Conservation (phyloP, 1,140 invertebrate genomes). For the Drosophila mojavensis region DNA sequence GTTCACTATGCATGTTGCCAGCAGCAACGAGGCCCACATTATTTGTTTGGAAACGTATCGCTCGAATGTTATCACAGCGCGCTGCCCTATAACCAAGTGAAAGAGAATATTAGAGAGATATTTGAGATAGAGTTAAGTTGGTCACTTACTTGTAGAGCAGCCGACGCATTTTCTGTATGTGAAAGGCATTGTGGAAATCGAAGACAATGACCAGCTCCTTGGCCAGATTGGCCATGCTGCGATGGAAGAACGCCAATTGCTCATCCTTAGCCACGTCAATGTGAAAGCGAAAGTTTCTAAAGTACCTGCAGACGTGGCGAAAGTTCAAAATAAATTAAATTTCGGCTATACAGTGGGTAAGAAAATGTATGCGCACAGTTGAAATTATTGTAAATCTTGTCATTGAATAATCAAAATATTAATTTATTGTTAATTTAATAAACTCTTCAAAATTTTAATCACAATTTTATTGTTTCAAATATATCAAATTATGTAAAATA, state of each 20-base stretch:
- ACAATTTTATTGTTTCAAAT: too few species aligned
- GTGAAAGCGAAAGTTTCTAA: slow-evolving; percentile 79
- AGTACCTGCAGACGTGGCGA: slow-evolving; percentile 63
- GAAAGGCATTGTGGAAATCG: slow-evolving; percentile 78
- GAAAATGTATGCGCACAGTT: too few species aligned
- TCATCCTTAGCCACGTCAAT: slow-evolving; percentile 74
- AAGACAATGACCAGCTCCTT: slow-evolving; percentile 75
- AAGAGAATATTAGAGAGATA: neutral
- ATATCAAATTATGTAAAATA: too few species aligned
- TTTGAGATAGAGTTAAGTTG: too few species aligned
- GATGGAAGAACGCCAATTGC: slow-evolving; percentile 76
- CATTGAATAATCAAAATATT: too few species aligned
- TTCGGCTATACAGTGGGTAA: too few species aligned
- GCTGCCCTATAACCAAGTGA: slow-evolving; percentile 58
- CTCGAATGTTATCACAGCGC: slow-evolving; percentile 79
- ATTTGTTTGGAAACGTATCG: slow-evolving; percentile 77
- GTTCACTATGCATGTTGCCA: slow-evolving; percentile 71
- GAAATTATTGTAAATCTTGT: too few species aligned
- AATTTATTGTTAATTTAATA: too few species aligned
- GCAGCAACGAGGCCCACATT: slow-evolving; percentile 70
- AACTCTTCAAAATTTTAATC: too few species aligned
- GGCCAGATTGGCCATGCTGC: slow-evolving; percentile 67
- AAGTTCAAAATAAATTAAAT: slow-evolving; percentile 20
- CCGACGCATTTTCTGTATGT: slow-evolving; percentile 78
- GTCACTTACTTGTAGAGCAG: slow-evolving; percentile 73